A percentile compares a stretch with the other conserved stretches of the same genome.
Conservation (phyloP, 2,888 invertebrate genomes). For the Lithophane ornitopus region DNA sequence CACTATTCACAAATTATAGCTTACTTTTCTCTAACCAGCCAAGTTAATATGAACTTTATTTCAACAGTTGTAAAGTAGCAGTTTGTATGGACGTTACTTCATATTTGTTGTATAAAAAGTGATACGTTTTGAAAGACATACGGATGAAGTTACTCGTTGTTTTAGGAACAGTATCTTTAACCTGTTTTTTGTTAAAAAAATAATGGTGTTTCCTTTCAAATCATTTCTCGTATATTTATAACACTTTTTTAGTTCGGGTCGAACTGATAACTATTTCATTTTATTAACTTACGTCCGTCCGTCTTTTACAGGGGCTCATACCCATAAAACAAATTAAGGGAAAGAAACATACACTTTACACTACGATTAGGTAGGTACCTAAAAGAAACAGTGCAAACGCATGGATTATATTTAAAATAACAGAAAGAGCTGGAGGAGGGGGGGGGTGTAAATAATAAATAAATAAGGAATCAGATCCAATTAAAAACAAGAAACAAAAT, state of each 20-base stretch:
- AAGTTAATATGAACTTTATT: slow-evolving; percentile 62
- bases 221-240: slow-evolving; percentile 17
- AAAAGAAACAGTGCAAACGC: no score
- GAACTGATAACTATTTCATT: neutral
- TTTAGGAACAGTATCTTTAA: slow-evolving; percentile 33
- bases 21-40: slow-evolving; percentile 70
- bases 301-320: neutral
- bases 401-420: neutral
- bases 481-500: neutral
- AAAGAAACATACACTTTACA: neutral
- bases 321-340: neutral
- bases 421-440: no score
- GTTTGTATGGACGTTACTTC: neutral
- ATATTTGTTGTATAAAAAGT: slow-evolving; percentile 24
- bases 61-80: slow-evolving; percentile 4
- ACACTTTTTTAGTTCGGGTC: slow-evolving; percentile 8
- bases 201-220: slow-evolving; percentile 52
- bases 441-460: no score
- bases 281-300: neutral
- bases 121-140: slow-evolving; percentile 24
- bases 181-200: slow-evolving; percentile 27
- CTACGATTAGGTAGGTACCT: neutral
- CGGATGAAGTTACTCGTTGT: slow-evolving; percentile 55
- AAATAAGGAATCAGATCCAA: neutral
- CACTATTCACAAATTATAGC: slow-evolving; percentile 77